Conservation (phyloP, 2,113 vertebrate species). For the human region GRCh38 chr2:214160001-214160500, state of each 20-base stretch:
- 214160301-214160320: background rate
- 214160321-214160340: background rate
- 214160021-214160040: background rate
- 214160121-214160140: background rate
- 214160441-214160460: background rate
- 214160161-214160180: background rate
- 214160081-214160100: background rate
- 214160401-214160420: background rate
- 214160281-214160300: background rate
- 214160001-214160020: background rate
- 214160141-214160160: background rate
- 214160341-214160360: background rate
- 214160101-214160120: background rate
- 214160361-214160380: background rate
- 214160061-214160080: background rate
- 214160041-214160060: background rate
- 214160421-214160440: background rate
- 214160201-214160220: background rate
- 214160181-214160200: too few species aligned
- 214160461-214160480: background rate
- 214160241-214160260: background rate
- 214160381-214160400: background rate
- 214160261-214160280: background rate
- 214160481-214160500: background rate
- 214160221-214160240: background rate